Base-by-base conservation (phyloP, 2,797 vertebrate species). In the Peromyscus melanophrys region DNA sequence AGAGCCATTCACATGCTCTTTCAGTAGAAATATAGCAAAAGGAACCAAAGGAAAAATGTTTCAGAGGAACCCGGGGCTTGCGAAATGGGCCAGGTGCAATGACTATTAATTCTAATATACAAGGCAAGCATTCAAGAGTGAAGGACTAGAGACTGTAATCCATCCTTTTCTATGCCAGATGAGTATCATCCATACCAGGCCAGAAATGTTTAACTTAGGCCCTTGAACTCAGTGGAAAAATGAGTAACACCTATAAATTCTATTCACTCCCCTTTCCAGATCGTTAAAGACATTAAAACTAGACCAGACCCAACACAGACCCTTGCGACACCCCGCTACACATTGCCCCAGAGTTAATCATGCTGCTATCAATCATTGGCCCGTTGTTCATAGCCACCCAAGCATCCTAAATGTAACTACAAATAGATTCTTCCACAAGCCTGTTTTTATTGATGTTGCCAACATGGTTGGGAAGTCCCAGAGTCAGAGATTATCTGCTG, bases 231-330 rank as follows among this genome's bases (percentile, higher is more conserved):
- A 31, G 40, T 87, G 76, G 91, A 96, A 97, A 97, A 97, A 82
- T 94, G 76, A 96, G 89, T 87, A 97, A 80, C 82, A 96, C 55
- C 94, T 96, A 95, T 95, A 97, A 96, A 97, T 97, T 94, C 93
- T 96, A 96, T 78, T 97, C 86, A 94, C 92, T 98, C 76, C 83
- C 89, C 96, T 98, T 97, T 98, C 96, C 95, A 96, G 96, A 96
- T 93, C 97, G 97, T 98, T 98, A 96, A 95, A 95, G 92, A 17
- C 80, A 94, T 96, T 98, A 97, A 96, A 96, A 95, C 78, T 84
- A 95, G 83, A 90, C 69, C 89, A 93, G 94, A 94, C 75, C 80
- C 89, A 97, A 97, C 83, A 97, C 23, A 76, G 90, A 88, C 91
- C 83, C 89, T 87, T 95, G 95, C 49, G 93, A 97, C 89, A 91